These are phyloP conservation scores for Australoheros facetus DNA, from an alignment of 2,797 vertebrate genomes.

Conservation along the genomic window DNA sequence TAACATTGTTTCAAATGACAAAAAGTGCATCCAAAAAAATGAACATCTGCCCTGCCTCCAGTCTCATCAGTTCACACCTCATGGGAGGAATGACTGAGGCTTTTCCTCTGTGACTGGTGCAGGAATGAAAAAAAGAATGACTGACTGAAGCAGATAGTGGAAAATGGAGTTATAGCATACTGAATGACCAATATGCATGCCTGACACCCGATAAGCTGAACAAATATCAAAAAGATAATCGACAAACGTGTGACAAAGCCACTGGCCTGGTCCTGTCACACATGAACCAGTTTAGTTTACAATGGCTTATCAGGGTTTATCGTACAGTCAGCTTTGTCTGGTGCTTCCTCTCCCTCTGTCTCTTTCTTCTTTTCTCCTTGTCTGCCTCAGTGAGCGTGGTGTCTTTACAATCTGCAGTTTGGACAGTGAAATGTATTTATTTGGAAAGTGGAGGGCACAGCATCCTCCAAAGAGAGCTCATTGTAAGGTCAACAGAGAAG, in stretches of 20 bases:
- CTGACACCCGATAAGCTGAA: slow-evolving; percentile 41
- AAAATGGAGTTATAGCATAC: slow-evolving; percentile 6
- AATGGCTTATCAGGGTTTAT: slow-evolving; percentile 61
- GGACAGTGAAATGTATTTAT: slow-evolving; percentile 36
- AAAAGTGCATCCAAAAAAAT: neutral
- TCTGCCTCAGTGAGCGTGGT: slow-evolving; percentile 28
- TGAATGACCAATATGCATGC: slow-evolving; percentile 18
- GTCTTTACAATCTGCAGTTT: slow-evolving; percentile 19
- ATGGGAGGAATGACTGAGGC: neutral
- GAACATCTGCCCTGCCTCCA: neutral
- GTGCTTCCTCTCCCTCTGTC: slow-evolving; percentile 29
- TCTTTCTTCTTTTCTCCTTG: slow-evolving; percentile 20
- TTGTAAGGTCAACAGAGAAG: slow-evolving; percentile 17
- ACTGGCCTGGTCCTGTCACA: slow-evolving; percentile 10
- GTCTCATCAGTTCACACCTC: neutral
- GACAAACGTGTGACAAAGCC: slow-evolving; percentile 29
- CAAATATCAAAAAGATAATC: slow-evolving; percentile 55
- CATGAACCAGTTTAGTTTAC: slow-evolving; percentile 51
- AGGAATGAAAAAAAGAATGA: slow-evolving; percentile 7
- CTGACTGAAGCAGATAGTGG: slow-evolving; percentile 8
- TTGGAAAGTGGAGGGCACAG: neutral
- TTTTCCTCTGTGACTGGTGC: neutral
- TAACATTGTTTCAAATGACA: neutral
- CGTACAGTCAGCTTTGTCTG: slow-evolving; percentile 34
- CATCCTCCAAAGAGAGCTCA: slow-evolving; percentile 8